These are phyloP conservation scores for Adelphocoris suturalis DNA, from an alignment of 2,888 invertebrate species.

Conservation along the genomic window DNA sequence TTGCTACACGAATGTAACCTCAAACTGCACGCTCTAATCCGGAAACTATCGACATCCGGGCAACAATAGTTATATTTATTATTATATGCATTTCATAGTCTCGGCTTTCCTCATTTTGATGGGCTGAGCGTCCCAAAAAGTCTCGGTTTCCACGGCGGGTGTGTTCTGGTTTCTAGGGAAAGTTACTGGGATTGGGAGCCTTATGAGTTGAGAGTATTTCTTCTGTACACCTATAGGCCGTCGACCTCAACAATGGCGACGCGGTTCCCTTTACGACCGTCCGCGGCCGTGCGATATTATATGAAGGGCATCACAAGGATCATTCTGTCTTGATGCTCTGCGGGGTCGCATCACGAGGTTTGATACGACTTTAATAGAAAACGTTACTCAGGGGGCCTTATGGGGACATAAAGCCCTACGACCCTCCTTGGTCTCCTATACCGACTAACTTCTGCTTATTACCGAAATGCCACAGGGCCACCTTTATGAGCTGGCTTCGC, in stretches of 20 bases:
- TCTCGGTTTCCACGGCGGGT: no score
- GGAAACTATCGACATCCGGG: no score
- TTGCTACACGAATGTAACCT: no score
- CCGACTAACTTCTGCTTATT: conserved; percentile 41
- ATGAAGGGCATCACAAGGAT: conserved; percentile 23
- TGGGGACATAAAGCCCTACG: conserved; percentile 11
- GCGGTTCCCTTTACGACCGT: conserved; percentile 37
- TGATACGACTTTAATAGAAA: conserved; percentile 39
- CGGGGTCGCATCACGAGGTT: background rate
- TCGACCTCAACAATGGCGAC: background rate
- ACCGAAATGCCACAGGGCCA: conserved; percentile 26
- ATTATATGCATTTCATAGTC: no score
- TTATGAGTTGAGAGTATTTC: no score
- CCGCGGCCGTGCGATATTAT: background rate
- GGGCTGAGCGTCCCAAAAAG: no score
- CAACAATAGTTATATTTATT: no score
- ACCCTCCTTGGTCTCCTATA: conserved; percentile 1
- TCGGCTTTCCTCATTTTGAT: no score
- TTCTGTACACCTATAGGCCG: background rate
- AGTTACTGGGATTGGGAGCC: no score
- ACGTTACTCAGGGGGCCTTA: conserved; percentile 12
- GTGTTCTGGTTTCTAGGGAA: no score
- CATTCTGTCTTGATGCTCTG: conserved; percentile 32
- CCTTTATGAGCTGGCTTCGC: conserved; percentile 5
- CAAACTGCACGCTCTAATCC: no score